Percentiles rank a stretch among this genome's conserved stretches.
Evolutionary conservation across 2,797 vertebrate genomes (phyloP).

Genomic region (Danio jaintianensis): DNA sequence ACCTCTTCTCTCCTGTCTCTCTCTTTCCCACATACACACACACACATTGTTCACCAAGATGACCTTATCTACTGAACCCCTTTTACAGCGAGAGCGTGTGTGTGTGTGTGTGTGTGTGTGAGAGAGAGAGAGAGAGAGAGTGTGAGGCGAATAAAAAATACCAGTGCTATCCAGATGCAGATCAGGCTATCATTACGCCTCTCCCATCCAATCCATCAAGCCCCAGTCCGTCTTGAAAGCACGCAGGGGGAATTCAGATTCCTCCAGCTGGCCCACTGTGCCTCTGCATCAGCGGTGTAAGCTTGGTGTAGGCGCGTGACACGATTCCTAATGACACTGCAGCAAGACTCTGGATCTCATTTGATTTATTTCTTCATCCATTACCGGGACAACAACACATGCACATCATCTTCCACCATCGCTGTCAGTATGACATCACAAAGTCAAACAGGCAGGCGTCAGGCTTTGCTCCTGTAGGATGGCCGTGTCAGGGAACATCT

Average conservation of each 20-base stretch:
- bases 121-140: constrained; percentile 47
- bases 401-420: constrained; percentile 39
- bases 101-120: too few species aligned
- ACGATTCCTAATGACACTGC: constrained; percentile 79
- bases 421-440: constrained; percentile 48
- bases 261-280: constrained; percentile 76
- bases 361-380: constrained; percentile 81
- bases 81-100: constrained; percentile 34
- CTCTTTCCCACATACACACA: constrained; percentile 11
- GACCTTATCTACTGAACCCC: constrained; percentile 53
- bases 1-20: constrained; percentile 53
- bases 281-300: constrained; percentile 67
- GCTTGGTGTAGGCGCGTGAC: constrained; percentile 75
- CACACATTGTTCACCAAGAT: constrained; percentile 17
- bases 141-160: constrained; percentile 66
- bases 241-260: constrained; percentile 73
- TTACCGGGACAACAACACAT: constrained; percentile 56
- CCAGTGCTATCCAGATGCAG: constrained; percentile 52
- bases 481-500: constrained; percentile 91
- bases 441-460: constrained; percentile 27
- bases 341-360: constrained; percentile 78
- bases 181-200: constrained; percentile 50
- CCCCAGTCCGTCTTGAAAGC: constrained; percentile 53
- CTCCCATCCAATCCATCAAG: constrained; percentile 60
- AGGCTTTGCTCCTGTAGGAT: constrained; percentile 67